phyloP scores from a whole-genome alignment of 2,888 invertebrate genomes.

The Noctuana brunneofusca region DNA sequence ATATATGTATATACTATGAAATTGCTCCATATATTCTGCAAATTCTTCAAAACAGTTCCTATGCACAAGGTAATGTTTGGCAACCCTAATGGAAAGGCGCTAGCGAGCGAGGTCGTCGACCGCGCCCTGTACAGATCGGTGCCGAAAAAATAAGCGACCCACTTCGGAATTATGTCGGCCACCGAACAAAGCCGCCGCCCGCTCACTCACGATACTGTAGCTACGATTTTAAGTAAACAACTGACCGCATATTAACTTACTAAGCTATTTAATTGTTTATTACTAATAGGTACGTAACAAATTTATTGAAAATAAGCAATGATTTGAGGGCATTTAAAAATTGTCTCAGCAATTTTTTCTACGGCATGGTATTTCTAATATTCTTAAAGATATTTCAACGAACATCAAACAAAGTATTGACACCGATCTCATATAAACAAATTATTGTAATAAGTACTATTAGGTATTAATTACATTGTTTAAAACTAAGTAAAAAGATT shows the following conservation, averaged over 20 bases:
- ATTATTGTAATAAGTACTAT: background rate
- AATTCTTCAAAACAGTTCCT: background rate
- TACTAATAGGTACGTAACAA: background rate
- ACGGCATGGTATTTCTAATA: background rate
- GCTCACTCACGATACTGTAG: slow-evolving; percentile 35
- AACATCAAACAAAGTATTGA: background rate
- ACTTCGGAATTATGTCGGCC: slow-evolving; percentile 76
- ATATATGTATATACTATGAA: too few species aligned
- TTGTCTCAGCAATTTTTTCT: background rate
- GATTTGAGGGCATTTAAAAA: slow-evolving; percentile 1
- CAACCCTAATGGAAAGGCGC: slow-evolving; percentile 37
- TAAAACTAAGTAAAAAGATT: background rate
- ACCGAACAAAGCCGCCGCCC: slow-evolving; percentile 41
- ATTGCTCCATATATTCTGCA: background rate
- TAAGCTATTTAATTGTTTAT: slow-evolving; percentile 11
- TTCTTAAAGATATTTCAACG: background rate
- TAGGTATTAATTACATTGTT: background rate
- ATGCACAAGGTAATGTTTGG: slow-evolving; percentile 3
- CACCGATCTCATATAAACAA: background rate
- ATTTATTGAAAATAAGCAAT: background rate
- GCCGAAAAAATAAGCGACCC: slow-evolving; percentile 80
- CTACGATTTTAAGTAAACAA: slow-evolving; percentile 30
- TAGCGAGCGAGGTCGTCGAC: slow-evolving; percentile 54
- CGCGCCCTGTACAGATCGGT: slow-evolving; percentile 72
- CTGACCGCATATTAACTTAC: slow-evolving; percentile 15